A percentile compares a stretch with the other conserved stretches of the same genome.
Evolutionary conservation across 2,797 vertebrate species (phyloP).

Genomic region (Eleutherodactylus coqui): DNA sequence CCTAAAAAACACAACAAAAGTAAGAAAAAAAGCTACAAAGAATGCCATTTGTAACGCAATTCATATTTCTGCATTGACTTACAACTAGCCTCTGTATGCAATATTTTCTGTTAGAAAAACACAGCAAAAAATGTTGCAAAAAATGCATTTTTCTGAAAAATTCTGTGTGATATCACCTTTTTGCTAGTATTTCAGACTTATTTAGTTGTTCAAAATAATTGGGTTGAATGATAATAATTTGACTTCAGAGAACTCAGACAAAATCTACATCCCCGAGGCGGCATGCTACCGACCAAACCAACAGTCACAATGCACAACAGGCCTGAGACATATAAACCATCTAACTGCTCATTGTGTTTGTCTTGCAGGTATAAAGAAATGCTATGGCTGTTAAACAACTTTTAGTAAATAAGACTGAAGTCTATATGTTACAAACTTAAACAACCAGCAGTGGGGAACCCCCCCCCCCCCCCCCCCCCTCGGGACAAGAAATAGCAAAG

Average conservation of each 20-base stretch:
- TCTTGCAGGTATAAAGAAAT: neutral
- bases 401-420: neutral
- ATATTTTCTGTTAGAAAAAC: too few species aligned
- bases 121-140: too few species aligned
- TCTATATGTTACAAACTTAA: neutral
- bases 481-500: neutral
- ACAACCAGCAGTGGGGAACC: neutral
- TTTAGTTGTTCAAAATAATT: neutral
- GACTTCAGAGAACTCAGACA: neutral
- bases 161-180: neutral
- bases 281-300: neutral
- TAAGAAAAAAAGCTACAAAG: too few species aligned
- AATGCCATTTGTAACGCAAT: too few species aligned
- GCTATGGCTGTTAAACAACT: too few species aligned
- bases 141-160: too few species aligned
- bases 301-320: neutral
- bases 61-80: too few species aligned
- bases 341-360: neutral
- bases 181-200: neutral
- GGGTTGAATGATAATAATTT: neutral
- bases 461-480: too few species aligned
- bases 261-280: neutral
- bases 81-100: too few species aligned
- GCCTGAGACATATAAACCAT: neutral
- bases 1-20: too few species aligned